Evolutionary conservation across 2,113 vertebrate genomes (phyloP).

Genomic region (Hirundichthys speculiger): DNA sequence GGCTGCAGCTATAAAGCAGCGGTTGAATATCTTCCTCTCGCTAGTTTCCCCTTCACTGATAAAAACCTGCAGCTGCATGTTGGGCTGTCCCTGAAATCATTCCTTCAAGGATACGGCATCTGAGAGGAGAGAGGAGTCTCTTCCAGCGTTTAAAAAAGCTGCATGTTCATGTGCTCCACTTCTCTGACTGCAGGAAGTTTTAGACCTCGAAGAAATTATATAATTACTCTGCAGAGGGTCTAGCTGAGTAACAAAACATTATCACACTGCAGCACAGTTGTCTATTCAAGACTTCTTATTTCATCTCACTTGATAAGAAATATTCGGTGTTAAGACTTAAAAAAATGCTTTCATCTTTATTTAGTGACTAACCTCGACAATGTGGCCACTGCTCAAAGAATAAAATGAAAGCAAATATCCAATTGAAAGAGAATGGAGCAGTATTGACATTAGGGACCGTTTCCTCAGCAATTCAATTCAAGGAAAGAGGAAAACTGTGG

Average conservation of each 20-base stretch:
- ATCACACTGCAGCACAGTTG: not conserved
- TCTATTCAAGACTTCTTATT: not conserved
- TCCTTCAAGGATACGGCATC: conserved; percentile 16
- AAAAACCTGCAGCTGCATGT: not conserved
- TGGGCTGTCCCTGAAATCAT: conserved; percentile 4
- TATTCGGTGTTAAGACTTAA: no score
- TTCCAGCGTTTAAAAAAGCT: not conserved
- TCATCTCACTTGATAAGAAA: no score
- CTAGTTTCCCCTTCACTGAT: conserved; percentile 21
- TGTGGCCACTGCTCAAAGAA: not conserved
- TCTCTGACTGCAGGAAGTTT: conserved; percentile 13
- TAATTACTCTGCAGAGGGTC: not conserved
- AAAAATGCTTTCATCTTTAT: no score
- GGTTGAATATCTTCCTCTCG: not conserved
- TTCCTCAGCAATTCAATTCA: conserved; percentile 53
- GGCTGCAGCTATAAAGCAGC: not conserved
- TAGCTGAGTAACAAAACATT: not conserved
- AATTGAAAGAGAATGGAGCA: conserved; percentile 8
- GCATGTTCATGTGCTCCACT: not conserved
- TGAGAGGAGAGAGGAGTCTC: conserved; percentile 2
- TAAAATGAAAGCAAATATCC: not conserved
- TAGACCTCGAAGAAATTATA: conserved; percentile 3
- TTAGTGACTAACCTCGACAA: not conserved
- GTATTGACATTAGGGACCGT: not conserved
- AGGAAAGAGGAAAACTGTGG: conserved; percentile 46